These are phyloP conservation scores for Ectemnius cavifrons DNA, from an alignment of 2,888 invertebrate species.

Conservation along the genomic window DNA sequence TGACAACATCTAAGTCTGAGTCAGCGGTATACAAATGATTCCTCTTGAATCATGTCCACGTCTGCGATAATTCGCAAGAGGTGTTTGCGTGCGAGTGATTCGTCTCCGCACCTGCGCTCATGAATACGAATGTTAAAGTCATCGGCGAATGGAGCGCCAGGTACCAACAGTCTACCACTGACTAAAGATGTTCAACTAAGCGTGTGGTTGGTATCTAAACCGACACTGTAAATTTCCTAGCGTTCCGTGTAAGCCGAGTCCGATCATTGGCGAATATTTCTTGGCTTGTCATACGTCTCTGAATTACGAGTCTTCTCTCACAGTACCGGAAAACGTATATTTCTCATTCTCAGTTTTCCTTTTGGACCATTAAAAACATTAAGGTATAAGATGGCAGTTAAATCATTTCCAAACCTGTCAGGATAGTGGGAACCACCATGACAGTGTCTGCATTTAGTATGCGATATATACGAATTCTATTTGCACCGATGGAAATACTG, in stretches of 20 bases:
- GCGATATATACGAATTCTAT: no score
- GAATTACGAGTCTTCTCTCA: neutral
- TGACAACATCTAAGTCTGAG: no score
- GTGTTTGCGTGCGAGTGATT: conserved; percentile 21
- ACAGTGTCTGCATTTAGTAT: no score
- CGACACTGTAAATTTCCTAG: conserved; percentile 3
- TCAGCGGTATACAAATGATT: neutral
- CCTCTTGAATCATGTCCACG: conserved; percentile 2
- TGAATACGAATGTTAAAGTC: neutral
- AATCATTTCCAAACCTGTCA: no score
- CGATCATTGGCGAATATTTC: neutral
- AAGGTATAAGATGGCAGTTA: no score
- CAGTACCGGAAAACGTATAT: no score
- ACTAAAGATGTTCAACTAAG: no score
- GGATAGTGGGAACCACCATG: no score
- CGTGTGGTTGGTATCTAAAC: neutral
- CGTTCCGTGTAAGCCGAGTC: neutral
- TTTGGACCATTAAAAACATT: no score
- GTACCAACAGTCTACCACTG: no score
- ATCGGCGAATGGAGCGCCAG: neutral
- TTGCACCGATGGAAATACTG: neutral
- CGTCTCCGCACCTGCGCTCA: conserved; percentile 7
- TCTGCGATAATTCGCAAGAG: conserved; percentile 17
- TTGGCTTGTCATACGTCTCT: neutral
- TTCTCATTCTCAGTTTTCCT: no score